Conservation (phyloP, 2,113 vertebrate genomes). For the Limnothrissa miodon region DNA sequence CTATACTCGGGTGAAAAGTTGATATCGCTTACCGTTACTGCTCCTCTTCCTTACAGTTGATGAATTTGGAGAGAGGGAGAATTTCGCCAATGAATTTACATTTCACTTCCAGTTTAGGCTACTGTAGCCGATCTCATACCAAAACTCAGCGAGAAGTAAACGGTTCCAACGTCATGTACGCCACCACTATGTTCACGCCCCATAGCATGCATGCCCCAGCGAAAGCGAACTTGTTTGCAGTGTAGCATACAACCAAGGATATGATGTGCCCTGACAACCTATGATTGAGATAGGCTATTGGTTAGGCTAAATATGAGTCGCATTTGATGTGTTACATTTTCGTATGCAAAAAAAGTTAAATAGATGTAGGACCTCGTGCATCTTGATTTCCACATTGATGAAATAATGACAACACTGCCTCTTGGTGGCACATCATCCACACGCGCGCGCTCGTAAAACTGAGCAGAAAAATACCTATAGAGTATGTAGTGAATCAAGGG, state of each 20-base stretch:
- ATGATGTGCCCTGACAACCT: not conserved
- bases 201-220: not conserved
- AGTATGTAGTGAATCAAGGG: too few relatives aligned
- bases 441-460: too few relatives aligned
- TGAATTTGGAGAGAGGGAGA: not conserved
- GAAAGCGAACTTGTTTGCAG: not conserved
- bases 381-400: not conserved
- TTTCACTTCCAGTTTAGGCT: not conserved
- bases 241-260: not conserved
- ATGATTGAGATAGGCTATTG: not conserved
- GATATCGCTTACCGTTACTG: not conserved
- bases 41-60: not conserved
- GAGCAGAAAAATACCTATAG: too few relatives aligned
- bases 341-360: not conserved
- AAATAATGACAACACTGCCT: constrained; percentile 37
- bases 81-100: not conserved
- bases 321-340: not conserved
- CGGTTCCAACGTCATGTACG: not conserved
- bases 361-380: not conserved
- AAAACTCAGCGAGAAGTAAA: not conserved
- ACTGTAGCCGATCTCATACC: not conserved
- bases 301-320: not conserved
- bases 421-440: constrained; percentile 32
- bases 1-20: not conserved
- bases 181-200: not conserved